Evolutionary conservation across 2,113 vertebrate species (phyloP).

Genomic region (Rattus rattus): DNA sequence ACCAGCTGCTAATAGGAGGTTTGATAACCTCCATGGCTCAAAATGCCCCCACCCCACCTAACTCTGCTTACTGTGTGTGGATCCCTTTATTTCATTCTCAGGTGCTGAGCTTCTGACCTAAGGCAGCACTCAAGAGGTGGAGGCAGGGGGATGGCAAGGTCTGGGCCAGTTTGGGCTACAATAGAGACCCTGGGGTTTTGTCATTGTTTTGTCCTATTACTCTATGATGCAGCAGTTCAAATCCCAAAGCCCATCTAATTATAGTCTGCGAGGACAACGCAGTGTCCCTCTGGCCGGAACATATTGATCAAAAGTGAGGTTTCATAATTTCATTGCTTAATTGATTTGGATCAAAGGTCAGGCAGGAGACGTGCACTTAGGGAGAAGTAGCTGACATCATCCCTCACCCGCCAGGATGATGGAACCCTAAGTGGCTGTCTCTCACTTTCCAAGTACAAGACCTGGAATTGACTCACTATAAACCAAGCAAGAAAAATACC

Average conservation of each 20-base stretch:
- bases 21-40: not conserved
- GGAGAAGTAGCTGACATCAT: constrained; percentile 32
- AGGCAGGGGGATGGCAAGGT: not conserved
- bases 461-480: not conserved
- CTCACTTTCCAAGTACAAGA: constrained; percentile 23
- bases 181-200: not conserved
- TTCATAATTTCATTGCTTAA: constrained; percentile 70
- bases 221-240: not conserved
- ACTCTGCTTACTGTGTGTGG: not conserved
- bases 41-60: not conserved
- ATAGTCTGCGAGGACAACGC: constrained; percentile 56
- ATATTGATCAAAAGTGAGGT: constrained; percentile 64
- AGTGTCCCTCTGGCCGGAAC: constrained; percentile 42
- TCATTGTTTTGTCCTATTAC: not conserved
- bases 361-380: constrained; percentile 55
- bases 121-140: not conserved
- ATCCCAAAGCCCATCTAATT: constrained; percentile 68
- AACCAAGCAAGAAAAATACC: constrained; percentile 28
- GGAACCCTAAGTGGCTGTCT: not conserved
- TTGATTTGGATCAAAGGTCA: constrained; percentile 59
- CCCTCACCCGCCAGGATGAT: not conserved
- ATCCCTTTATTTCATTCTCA: not conserved
- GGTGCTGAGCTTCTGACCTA: not conserved
- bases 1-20: not conserved
- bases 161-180: not conserved